A percentile compares a stretch with the other conserved stretches of the same genome.
Evolutionary conservation across 1,140 invertebrate species (phyloP).

Genomic region (Ruditapes philippinarum): DNA sequence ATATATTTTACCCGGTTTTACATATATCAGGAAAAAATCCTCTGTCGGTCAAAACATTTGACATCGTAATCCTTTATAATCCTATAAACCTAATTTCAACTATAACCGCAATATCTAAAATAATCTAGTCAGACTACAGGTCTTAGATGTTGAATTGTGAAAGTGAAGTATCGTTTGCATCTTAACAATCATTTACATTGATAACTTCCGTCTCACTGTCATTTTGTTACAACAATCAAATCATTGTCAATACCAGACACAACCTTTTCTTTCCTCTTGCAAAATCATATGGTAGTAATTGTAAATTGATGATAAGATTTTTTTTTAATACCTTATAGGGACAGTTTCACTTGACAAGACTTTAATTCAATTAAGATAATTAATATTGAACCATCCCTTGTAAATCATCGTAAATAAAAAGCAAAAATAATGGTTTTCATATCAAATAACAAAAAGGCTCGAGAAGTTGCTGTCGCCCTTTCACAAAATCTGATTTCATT

Average conservation of each 20-base stretch:
- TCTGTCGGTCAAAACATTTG: background rate
- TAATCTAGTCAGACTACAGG: too few relatives aligned
- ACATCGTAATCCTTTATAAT: background rate
- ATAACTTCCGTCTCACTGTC: background rate
- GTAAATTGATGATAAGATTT: too few relatives aligned
- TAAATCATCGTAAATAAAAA: background rate
- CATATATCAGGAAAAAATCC: too few relatives aligned
- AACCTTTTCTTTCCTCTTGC: background rate
- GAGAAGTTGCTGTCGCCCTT: too few relatives aligned
- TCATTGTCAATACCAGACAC: background rate
- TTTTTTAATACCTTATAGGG: too few relatives aligned
- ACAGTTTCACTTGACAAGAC: background rate
- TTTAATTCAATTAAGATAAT: background rate
- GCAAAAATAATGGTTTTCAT: too few relatives aligned
- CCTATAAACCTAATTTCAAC: background rate
- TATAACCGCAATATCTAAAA: background rate
- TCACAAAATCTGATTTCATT: too few relatives aligned
- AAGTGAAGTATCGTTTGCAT: background rate
- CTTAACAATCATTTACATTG: background rate
- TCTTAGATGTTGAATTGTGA: background rate
- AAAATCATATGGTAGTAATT: too few relatives aligned
- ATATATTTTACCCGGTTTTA: too few relatives aligned
- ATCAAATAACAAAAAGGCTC: too few relatives aligned
- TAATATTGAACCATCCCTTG: background rate
- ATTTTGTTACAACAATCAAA: background rate